A percentile compares a stretch with the other conserved stretches of the same genome.
phyloP scores from a whole-genome alignment of 2,113 vertebrate genomes.

The Neolamprologus hecqui region DNA sequence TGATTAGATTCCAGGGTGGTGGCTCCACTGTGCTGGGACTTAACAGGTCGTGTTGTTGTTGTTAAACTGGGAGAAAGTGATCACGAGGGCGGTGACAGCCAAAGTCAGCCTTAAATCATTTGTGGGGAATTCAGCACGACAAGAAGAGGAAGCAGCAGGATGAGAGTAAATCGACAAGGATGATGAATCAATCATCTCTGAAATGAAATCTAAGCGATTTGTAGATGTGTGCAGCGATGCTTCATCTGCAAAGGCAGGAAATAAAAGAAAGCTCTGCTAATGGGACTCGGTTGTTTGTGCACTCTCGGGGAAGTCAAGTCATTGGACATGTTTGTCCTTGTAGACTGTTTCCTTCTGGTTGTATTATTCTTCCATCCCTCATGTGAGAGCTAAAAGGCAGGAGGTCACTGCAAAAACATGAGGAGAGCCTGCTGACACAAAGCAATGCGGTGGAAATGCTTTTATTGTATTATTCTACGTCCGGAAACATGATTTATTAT shows the following conservation, averaged over 20 bases:
- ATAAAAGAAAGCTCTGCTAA: background rate
- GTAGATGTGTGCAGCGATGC: background rate
- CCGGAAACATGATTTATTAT: constrained; percentile 47
- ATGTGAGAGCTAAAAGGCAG: background rate
- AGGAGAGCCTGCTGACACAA: background rate
- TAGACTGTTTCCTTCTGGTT: background rate
- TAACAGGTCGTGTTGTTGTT: background rate
- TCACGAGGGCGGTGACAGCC: background rate
- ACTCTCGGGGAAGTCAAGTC: background rate
- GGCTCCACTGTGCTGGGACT: background rate
- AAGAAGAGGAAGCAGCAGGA: background rate
- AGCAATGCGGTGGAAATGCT: constrained; percentile 1
- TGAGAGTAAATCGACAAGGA: background rate
- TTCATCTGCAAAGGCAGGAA: background rate
- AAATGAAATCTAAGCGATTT: background rate
- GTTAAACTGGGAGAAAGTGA: background rate
- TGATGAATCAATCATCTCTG: background rate
- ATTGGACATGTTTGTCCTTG: background rate
- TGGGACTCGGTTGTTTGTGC: background rate
- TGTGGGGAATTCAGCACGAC: background rate
- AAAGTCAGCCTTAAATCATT: background rate
- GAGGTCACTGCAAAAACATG: background rate
- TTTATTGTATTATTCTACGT: constrained; percentile 8
- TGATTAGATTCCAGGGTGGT: background rate
- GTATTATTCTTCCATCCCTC: background rate